Percentiles rank a stretch among this genome's conserved stretches.
These are phyloP conservation scores for Pharmacophagus antenor DNA, from an alignment of 2,888 invertebrate species.

Conservation along the genomic window DNA sequence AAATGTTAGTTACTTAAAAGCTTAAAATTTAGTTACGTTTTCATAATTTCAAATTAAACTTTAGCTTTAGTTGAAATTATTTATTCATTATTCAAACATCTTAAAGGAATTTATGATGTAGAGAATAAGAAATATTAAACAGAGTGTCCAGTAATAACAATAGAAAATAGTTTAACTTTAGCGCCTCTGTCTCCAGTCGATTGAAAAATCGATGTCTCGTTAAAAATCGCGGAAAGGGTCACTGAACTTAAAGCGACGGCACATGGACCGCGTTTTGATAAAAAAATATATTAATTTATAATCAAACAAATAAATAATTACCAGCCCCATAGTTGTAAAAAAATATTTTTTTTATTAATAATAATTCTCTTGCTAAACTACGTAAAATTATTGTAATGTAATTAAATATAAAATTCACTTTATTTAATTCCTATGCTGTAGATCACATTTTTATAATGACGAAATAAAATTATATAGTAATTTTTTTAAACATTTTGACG, in stretches of 20 bases:
- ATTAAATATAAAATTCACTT: no score
- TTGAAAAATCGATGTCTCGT: constrained; percentile 45
- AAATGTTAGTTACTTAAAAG: background rate
- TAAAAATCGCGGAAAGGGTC: constrained; percentile 46
- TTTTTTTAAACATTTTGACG: no score
- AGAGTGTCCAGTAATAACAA: background rate
- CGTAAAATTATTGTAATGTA: no score
- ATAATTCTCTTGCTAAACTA: no score
- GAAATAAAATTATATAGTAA: no score
- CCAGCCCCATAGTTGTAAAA: no score
- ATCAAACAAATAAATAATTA: background rate
- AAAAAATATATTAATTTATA: constrained; percentile 48
- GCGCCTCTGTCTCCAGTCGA: constrained; percentile 33
- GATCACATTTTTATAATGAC: no score
- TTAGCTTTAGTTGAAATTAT: background rate
- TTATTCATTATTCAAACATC: no score
- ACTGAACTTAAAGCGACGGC: constrained; percentile 49
- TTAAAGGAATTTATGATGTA: background rate
- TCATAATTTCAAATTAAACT: background rate
- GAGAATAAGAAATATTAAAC: background rate
- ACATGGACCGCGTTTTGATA: constrained; percentile 56
- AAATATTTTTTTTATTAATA: no score
- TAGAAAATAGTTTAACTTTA: background rate
- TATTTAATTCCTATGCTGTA: no score
- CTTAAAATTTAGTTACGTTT: background rate